phyloP scores from a whole-genome alignment of 2,113 vertebrate species.

The Arizona elegans region DNA sequence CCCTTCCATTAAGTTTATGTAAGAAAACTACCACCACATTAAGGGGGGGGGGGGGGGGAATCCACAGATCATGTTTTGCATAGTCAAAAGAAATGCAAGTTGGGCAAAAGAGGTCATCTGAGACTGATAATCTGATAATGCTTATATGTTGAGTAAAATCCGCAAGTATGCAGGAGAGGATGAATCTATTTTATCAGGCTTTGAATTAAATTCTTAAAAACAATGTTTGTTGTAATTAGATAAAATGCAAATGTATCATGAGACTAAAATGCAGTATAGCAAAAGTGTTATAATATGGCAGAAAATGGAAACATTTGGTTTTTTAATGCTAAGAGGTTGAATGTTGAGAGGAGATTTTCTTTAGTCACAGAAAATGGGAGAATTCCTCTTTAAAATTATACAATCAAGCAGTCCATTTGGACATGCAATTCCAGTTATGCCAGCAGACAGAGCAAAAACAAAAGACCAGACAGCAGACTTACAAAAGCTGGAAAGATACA shows the following conservation, averaged over 20 bases:
- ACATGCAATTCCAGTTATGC: background rate
- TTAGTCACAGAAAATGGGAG: background rate
- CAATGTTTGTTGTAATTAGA: background rate
- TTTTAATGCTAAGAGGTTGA: background rate
- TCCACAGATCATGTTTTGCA: too few species aligned
- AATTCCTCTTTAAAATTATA: background rate
- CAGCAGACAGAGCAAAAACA: background rate
- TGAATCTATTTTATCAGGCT: background rate
- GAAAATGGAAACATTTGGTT: background rate
- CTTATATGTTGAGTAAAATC: background rate
- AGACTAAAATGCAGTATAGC: background rate
- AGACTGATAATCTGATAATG: background rate
- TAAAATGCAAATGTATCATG: background rate
- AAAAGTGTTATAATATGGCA: background rate
- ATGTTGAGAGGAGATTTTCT: background rate
- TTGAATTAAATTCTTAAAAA: background rate
- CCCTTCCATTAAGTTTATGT: too few species aligned
- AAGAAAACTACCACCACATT: too few species aligned
- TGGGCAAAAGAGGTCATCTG: too few species aligned
- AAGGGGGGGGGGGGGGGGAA: too few species aligned
- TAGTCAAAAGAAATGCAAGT: too few species aligned
- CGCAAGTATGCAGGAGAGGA: background rate
- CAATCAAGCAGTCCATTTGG: background rate
- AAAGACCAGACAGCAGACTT: background rate
- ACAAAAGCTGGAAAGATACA: background rate